Base-by-base conservation (phyloP, 2,888 invertebrate species). In the Trachelus stipa region DNA sequence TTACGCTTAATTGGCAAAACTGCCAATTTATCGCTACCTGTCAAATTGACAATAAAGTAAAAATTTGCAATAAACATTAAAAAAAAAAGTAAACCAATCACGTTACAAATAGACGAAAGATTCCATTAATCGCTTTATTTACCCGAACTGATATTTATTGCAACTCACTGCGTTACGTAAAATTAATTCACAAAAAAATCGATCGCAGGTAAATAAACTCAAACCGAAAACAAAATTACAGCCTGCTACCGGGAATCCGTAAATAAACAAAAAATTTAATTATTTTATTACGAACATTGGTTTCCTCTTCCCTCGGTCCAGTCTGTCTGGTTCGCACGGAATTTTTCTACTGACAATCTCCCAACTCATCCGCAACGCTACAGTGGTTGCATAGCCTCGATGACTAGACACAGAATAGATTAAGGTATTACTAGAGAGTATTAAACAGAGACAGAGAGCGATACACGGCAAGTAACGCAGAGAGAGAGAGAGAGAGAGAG, bases 401-500 rank as follows among this genome's bases (percentile, higher is more conserved):
- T 9, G 9, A 23, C 56, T 9, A 56, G 23, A 9, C 23, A 56
- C 9, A 56, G 56, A 9, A 23, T 56, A 56, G 56, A 9, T 9
- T 9, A 23, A 56, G 23, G 56, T 23, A 56, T 40, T 56, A 56
- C 23, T 9, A 56, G 23, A 2, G 56, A 56, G 56, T 56, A 23
- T 85, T 86, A 88, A 90, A 89, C 89, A 87, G 88, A 82, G 81
- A 76, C 77, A 80, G 80, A 79, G 34, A 80, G 81, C 75, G 81
- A 78, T 2, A 31, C 71, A 15, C 40, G 68, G 68, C 12, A 30
- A 4, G 15, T 31, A 23, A 1, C 23, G 15, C 37, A 23, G 23
- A 77, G 40, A 77, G 40, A 74, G 76, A 80, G 77, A 75, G 78
- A 76, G 77, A 76, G 68, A 12, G 68, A 78, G 74, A 81, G 81